Evolutionary conservation across 2,113 vertebrate genomes (phyloP).

Genomic region (Cisticola juncidis): DNA sequence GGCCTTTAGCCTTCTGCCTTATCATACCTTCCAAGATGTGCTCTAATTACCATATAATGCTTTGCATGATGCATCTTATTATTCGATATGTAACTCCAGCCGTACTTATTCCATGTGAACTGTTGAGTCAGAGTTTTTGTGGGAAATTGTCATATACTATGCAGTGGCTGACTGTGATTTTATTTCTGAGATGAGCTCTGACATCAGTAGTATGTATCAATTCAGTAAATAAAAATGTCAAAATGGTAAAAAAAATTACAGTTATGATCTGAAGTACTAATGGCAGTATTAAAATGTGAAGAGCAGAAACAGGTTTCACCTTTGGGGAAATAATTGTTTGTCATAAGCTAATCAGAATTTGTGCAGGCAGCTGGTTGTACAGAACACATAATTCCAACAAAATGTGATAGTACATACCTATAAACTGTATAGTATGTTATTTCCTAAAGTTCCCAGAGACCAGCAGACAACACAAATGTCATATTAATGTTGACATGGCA

Average conservation of each 20-base stretch:
- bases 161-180: constrained; percentile 63
- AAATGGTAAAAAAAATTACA: constrained; percentile 34
- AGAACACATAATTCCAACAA: constrained; percentile 50
- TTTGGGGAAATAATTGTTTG: constrained; percentile 51
- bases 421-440: constrained; percentile 41
- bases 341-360: constrained; percentile 49
- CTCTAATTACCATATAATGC: constrained; percentile 54
- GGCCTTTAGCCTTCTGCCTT: constrained; percentile 63
- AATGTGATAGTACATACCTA: constrained; percentile 33
- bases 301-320: constrained; percentile 24
- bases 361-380: constrained; percentile 66
- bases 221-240: constrained; percentile 59
- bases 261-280: constrained; percentile 66
- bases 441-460: constrained; percentile 57
- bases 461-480: constrained; percentile 66
- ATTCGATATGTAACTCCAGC: constrained; percentile 44
- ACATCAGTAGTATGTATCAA: constrained; percentile 51
- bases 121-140: constrained; percentile 59
- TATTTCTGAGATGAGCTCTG: constrained; percentile 55
- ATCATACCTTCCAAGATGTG: constrained; percentile 68
- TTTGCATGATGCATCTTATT: constrained; percentile 52
- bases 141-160: constrained; percentile 63
- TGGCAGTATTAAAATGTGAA: constrained; percentile 49
- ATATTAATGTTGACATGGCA: constrained; percentile 66
- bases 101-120: constrained; percentile 36